Percentiles rank a stretch among this genome's conserved stretches.
Conservation (phyloP, 2,113 vertebrate species). For the Tupaia tana region DNA sequence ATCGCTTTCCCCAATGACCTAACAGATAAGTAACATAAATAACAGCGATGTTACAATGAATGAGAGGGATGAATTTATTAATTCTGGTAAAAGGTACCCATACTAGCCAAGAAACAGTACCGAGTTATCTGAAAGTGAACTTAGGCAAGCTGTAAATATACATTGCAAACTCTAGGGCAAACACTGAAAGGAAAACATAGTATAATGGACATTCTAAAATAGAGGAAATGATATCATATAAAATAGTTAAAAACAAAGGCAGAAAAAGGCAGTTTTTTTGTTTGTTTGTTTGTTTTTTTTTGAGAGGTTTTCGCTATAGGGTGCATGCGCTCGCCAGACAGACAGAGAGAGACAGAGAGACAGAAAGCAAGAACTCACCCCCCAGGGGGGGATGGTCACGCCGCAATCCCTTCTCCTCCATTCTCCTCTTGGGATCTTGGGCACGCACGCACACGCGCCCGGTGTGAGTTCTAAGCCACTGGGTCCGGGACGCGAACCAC, state of each 20-base stretch:
- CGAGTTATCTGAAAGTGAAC: not conserved
- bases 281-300: too few species aligned
- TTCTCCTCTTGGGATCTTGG: too few species aligned
- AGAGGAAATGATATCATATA: not conserved
- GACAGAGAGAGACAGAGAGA: too few species aligned
- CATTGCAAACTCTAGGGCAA: not conserved
- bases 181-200: not conserved
- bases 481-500: too few species aligned
- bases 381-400: too few species aligned
- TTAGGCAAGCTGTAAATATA: not conserved
- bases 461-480: too few species aligned
- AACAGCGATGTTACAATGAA: not conserved
- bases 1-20: too few species aligned
- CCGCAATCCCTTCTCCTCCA: too few species aligned
- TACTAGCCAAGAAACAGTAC: not conserved
- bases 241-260: constrained; percentile 35
- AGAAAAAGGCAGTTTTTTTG: not conserved
- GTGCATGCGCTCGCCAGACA: too few species aligned
- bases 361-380: too few species aligned
- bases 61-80: not conserved
- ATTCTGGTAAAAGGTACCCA: not conserved
- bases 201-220: not conserved
- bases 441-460: too few species aligned
- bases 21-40: not conserved
- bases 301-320: too few species aligned